Evolutionary conservation across 2,888 invertebrate genomes (phyloP).

Genomic region (Nomada fabriciana): DNA sequence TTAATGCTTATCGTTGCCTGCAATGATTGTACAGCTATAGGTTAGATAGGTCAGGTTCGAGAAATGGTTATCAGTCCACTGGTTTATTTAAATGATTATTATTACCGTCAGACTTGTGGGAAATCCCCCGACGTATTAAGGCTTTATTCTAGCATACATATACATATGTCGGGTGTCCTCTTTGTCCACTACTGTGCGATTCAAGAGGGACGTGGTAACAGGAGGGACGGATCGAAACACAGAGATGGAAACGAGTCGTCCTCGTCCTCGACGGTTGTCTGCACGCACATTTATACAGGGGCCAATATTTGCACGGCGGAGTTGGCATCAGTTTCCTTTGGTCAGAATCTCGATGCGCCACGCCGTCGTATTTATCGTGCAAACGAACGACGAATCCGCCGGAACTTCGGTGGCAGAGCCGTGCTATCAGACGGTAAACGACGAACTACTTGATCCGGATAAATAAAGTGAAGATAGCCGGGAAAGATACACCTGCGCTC

Average conservation of each 20-base stretch:
- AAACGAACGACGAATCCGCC: conserved; percentile 57
- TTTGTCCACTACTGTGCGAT: not conserved
- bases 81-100: too few species aligned
- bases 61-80: too few species aligned
- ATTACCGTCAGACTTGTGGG: too few species aligned
- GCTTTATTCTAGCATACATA: conserved; percentile 27
- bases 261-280: not conserved
- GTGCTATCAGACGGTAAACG: conserved; percentile 33
- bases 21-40: too few species aligned
- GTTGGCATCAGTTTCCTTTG: conserved; percentile 67
- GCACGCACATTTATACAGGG: conserved; percentile 55
- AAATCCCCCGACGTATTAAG: not conserved
- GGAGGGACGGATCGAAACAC: not conserved
- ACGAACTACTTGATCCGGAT: conserved; percentile 46
- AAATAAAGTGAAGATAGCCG: conserved; percentile 45
- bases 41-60: too few species aligned
- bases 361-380: conserved; percentile 67
- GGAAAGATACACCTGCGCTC: conserved; percentile 29
- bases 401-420: conserved; percentile 36
- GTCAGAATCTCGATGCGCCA: conserved; percentile 47
- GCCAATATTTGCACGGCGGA: conserved; percentile 65
- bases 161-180: not conserved
- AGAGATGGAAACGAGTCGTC: not conserved
- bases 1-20: not conserved
- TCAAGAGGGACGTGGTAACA: too few species aligned